Evolutionary conservation across 2,888 invertebrate genomes (phyloP).

Genomic region (Mycalesis mineus): DNA sequence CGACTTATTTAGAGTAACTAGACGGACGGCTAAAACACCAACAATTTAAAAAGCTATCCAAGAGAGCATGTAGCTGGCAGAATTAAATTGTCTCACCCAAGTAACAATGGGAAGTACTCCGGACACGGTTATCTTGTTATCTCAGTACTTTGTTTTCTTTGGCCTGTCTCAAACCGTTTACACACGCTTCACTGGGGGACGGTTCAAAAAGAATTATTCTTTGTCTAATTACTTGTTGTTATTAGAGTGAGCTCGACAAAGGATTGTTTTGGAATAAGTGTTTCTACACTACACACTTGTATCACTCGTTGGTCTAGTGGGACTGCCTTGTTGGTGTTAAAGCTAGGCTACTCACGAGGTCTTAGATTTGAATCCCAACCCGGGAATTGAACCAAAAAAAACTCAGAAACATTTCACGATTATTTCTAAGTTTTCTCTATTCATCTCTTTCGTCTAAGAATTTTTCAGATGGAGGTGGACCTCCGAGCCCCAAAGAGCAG

Average conservation of each 20-base stretch:
- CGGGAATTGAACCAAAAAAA: no score
- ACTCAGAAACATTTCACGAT: no score
- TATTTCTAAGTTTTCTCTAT: no score
- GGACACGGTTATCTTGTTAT: conserved; percentile 64
- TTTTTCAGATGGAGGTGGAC: no score
- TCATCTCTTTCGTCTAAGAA: no score
- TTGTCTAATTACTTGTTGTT: conserved; percentile 11
- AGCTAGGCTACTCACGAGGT: no score
- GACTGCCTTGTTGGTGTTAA: no score
- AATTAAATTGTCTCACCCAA: conserved; percentile 67
- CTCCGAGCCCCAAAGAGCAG: no score
- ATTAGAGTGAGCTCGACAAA: background rate
- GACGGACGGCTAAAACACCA: background rate
- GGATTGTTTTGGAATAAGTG: background rate
- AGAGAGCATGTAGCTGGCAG: conserved; percentile 53
- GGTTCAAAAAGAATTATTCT: conserved; percentile 20
- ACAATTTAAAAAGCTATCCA: conserved; percentile 31
- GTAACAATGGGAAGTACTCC: conserved; percentile 57
- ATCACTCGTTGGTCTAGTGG: no score
- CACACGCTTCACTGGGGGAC: conserved; percentile 24
- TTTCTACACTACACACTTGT: no score
- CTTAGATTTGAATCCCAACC: no score
- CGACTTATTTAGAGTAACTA: background rate
- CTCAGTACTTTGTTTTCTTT: conserved; percentile 49
- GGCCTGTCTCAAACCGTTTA: conserved; percentile 26